Evolutionary conservation across 92 coral and sea anemone species (phyloP), one percentile per base, ranked within the genome.

Genomic region (Epizoanthus illoricatus): DNA sequence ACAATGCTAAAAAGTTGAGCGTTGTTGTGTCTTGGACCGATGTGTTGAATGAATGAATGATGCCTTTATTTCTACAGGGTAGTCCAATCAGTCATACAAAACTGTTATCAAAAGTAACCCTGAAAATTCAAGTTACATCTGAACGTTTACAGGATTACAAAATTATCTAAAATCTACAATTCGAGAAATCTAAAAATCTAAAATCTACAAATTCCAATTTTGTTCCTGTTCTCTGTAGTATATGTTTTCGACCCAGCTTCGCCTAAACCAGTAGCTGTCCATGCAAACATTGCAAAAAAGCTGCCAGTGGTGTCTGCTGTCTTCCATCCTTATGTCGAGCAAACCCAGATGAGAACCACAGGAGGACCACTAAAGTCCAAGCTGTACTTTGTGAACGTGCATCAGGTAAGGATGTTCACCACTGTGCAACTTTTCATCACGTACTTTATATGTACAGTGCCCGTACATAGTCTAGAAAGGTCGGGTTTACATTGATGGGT

Each of bases 161-260:
- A 28, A n/a, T n/a, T 28, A 28, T 28, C 36, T 28, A 28, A 28
- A 28, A 28, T 28, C 36, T 28, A 28, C 0, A 28, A 28, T 0
- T 28, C 33, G 33, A 28, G 1, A 28, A 28, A 28, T 28, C 33
- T 28, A 28, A 28, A 28, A 28, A 28, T 28, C 36, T 28, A 28
- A 28, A 28, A 28, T 28, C 36, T 28, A 28, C 36, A 28, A 28
- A 28, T 28, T 28, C 36, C 1, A 28, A 28, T 20, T 69, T 72
- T 41, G 21, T 15, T 69, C 24, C 36, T 40, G 43, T 75, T 68
- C 19, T 5, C 69, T 86, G 41, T 80, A 95, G 98, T 95, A 89
- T 95, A 95, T 71, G 65, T 93, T 6, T 95, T 95, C 60, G 96
- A 95, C 73, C 98, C 98, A 43, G 80, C 92, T 12, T 94, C 93